A percentile compares a stretch with the other conserved stretches of the same genome.
Conservation (phyloP, 2,797 vertebrate species). For the Heterohyrax brucei region DNA sequence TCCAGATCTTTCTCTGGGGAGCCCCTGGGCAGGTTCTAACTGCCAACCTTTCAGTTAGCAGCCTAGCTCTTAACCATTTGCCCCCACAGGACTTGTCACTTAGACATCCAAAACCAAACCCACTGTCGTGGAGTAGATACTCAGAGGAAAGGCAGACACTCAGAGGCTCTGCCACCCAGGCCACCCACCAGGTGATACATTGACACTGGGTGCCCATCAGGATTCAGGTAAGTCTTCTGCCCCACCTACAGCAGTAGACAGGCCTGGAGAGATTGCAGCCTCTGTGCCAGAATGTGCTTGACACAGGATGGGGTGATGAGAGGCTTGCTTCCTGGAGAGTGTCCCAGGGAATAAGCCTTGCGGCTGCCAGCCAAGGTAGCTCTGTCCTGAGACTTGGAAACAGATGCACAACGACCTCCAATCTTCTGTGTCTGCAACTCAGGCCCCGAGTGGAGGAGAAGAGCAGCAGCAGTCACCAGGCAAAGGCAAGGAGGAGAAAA, state of each 20-base stretch:
- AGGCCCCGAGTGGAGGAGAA: not conserved
- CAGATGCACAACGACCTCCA: rapidly evolving
- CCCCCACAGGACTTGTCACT: no score
- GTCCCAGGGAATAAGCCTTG: not conserved
- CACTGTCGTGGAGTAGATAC: no score
- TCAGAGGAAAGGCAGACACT: not conserved
- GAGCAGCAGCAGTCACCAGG: not conserved
- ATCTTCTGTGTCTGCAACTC: not conserved
- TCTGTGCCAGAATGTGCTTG: not conserved
- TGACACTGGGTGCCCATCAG: not conserved
- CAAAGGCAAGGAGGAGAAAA: not conserved
- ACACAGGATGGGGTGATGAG: not conserved
- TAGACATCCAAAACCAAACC: no score
- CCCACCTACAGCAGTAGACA: not conserved
- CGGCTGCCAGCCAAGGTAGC: not conserved
- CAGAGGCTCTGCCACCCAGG: not conserved
- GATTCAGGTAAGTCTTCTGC: not conserved
- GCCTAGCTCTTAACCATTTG: no score
- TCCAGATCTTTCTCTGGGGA: not conserved
- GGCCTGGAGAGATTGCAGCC: not conserved
- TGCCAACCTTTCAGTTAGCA: not conserved
- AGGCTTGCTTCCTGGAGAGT: rapidly evolving
- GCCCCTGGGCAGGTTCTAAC: not conserved
- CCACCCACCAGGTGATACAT: not conserved
- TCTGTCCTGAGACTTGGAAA: no score